Evolutionary conservation across 1,140 invertebrate genomes (phyloP), one percentile per base, ranked within the genome.

Genomic region (Drosophila nigrodunni): DNA sequence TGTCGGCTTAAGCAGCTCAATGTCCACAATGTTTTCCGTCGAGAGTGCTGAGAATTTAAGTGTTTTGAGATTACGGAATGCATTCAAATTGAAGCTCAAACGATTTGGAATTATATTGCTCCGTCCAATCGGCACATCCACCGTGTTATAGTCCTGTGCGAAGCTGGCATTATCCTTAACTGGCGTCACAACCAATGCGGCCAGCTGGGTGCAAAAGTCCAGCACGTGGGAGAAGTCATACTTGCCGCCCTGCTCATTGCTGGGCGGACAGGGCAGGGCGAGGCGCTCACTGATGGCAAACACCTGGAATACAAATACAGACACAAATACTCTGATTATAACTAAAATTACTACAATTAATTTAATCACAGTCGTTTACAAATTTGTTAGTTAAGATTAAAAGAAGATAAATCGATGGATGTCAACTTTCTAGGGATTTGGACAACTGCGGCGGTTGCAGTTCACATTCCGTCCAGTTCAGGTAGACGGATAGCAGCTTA

Each of bases 161-260:
- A 88, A 91, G 21, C 74, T 78, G 18, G 68, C 52, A 21, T 80
- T 90, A 34, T 91, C 90, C 67, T 95, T 93, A 8, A 98, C 95
- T 54, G 94, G 94, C 1, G 85, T 87, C 7, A 92, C 80, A 5
- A 82, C 77, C 0, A 98, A 90, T 10, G 92, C 93, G 15, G 93
- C 94, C 7, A 98, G 87, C 80, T 96, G 95, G 1, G 96, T 96
- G 91, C 96, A 96, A 88, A 97, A 97, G 91, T 99, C 98, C 60
- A 99, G 91, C 6, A 98, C 95, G 90, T 98, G 97, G 78, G 97
- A 97, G 71, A 98, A 96, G 92, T 98, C 97, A 83, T 95, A 95
- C 91, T 94, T 94, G 78, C 95, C 94, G 8, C 78, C 81, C 39
- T 91, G 82, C 90, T 94, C 94, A 60, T 93, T 92, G 71, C 95